Percentiles rank a stretch among this genome's conserved stretches.
Conservation (phyloP, 2,888 invertebrate species). For the Drosophila longiperda region DNA sequence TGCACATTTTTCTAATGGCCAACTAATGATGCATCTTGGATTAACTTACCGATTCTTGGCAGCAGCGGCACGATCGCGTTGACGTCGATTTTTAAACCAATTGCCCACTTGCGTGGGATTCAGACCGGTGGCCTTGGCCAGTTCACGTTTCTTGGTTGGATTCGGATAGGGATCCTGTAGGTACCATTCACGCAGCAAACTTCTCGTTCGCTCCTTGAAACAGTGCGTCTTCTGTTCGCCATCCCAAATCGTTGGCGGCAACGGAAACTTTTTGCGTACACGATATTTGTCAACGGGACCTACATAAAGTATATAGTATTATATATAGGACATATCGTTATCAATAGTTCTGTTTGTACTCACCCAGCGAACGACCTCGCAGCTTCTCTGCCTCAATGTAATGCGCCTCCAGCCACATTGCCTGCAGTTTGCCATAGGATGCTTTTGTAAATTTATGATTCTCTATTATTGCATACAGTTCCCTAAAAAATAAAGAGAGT, state of each 20-base stretch:
- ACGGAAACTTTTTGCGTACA: constrained; percentile 96
- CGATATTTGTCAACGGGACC: constrained; percentile 97
- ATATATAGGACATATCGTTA: neutral
- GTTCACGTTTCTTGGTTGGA: constrained; percentile 95
- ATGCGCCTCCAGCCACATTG: constrained; percentile 97
- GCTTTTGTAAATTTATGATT: constrained; percentile 95
- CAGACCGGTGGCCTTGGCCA: constrained; percentile 95
- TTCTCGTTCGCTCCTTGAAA: constrained; percentile 97
- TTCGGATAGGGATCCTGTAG: constrained; percentile 98
- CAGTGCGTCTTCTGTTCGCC: constrained; percentile 98
- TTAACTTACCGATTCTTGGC: constrained; percentile 96
- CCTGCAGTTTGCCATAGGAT: constrained; percentile 94
- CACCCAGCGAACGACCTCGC: constrained; percentile 92
- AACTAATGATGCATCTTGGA: constrained; percentile 35
- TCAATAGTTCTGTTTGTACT: constrained; percentile 38
- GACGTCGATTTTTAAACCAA: constrained; percentile 96
- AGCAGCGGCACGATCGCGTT: constrained; percentile 94
- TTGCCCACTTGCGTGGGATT: constrained; percentile 97
- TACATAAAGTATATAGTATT: constrained; percentile 24
- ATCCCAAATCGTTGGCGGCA: constrained; percentile 97
- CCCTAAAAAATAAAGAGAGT: constrained; percentile 85
- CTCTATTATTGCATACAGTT: constrained; percentile 95
- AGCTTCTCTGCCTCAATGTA: constrained; percentile 97
- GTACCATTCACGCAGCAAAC: constrained; percentile 98
- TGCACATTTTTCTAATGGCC: constrained; percentile 47